Evolutionary conservation across 2,797 vertebrate genomes (phyloP).

Genomic region (Tadarida brasiliensis): DNA sequence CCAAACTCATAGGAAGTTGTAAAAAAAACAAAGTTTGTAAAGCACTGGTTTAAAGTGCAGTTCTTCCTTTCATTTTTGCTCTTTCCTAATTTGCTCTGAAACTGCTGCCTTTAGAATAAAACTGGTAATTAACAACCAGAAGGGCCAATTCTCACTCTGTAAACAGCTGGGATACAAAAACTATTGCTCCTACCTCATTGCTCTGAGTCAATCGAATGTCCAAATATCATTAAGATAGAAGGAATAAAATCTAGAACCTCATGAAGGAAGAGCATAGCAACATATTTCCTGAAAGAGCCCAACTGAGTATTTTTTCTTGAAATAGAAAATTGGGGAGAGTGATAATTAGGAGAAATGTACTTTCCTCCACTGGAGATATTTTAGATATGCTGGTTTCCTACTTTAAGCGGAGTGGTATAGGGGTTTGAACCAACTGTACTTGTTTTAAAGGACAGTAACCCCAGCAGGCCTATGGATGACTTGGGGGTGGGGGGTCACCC

Average conservation of each 20-base stretch:
- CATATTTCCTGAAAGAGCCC: not conserved
- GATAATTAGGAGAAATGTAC: not conserved
- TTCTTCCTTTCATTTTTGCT: conserved; percentile 7
- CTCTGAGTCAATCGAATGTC: not conserved
- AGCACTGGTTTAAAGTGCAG: not conserved
- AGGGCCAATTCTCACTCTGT: not conserved
- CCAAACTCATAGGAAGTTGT: not conserved
- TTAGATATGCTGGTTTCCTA: not conserved
- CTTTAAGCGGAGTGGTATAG: not conserved
- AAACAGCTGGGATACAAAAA: not conserved
- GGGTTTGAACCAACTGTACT: not conserved
- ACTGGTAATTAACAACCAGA: conserved; percentile 26
- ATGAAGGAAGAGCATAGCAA: not conserved
- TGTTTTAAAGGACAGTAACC: conserved; percentile 9
- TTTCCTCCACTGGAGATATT: not conserved
- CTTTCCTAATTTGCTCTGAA: conserved; percentile 48
- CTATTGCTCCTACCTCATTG: not conserved
- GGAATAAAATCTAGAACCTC: not conserved
- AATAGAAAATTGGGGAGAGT: not conserved
- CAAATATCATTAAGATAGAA: not conserved
- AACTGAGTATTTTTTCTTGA: not conserved
- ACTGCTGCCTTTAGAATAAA: conserved; percentile 16
- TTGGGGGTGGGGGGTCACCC: not conserved
- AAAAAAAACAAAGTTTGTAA: not conserved
- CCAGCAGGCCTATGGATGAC: not conserved